Evolutionary conservation across 2,113 vertebrate species (phyloP).

Genomic region (Solenodon paradoxus): DNA sequence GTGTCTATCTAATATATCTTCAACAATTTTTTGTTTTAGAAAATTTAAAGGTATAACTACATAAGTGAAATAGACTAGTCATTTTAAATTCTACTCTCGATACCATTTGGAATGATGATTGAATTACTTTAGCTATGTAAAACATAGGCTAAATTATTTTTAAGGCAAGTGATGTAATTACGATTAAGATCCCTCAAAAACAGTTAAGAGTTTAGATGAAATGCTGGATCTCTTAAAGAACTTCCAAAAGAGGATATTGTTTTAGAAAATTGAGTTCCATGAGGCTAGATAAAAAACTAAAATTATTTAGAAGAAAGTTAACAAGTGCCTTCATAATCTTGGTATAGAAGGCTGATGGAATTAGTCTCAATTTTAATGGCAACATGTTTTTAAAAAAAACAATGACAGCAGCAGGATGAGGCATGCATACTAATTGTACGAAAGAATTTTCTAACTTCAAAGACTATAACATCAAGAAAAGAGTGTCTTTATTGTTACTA

Average conservation of each 20-base stretch:
- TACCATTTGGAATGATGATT: not conserved
- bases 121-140: not conserved
- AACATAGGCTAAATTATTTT: not conserved
- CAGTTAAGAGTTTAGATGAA: not conserved
- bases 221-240: slow-evolving; percentile 18
- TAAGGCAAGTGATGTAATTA: not conserved
- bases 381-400: not conserved
- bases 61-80: not conserved
- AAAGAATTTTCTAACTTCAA: slow-evolving; percentile 31
- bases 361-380: not conserved
- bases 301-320: slow-evolving; percentile 24
- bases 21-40: not conserved
- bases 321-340: slow-evolving; percentile 14
- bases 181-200: not conserved
- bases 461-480: not conserved
- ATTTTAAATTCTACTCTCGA: not conserved
- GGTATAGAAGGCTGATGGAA: not conserved
- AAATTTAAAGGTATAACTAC: not conserved
- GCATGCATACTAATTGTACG: not conserved
- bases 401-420: not conserved
- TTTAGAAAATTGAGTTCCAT: not conserved
- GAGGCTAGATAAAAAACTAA: not conserved
- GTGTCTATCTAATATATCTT: not conserved
- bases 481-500: not conserved
- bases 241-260: not conserved